Conservation (phyloP, 2,888 invertebrate species). For the Melieria picta region DNA sequence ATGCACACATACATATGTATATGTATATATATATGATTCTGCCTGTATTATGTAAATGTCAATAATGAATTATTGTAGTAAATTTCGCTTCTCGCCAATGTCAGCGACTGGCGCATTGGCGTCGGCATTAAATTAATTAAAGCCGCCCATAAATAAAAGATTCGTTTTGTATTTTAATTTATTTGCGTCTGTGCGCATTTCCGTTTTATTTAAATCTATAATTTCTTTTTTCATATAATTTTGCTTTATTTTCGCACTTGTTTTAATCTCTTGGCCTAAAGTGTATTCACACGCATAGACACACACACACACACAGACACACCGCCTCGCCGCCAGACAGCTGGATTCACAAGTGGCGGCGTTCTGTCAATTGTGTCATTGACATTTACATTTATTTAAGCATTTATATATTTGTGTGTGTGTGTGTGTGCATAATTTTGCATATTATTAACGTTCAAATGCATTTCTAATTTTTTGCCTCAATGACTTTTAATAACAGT, state of each 20-base stretch:
- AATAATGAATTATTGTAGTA: slow-evolving; percentile 26
- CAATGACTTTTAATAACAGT: slow-evolving; percentile 31
- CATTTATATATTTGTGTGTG: not conserved
- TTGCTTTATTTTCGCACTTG: slow-evolving; percentile 14
- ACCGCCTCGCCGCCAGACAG: too few species aligned
- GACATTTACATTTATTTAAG: slow-evolving; percentile 28
- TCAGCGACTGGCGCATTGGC: slow-evolving; percentile 16
- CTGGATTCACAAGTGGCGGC: not conserved
- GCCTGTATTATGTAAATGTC: slow-evolving; percentile 11
- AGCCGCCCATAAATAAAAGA: slow-evolving; percentile 30
- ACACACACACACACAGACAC: not conserved
- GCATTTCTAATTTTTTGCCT: slow-evolving; percentile 39
- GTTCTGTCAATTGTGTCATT: slow-evolving; percentile 21
- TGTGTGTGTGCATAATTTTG: not conserved
- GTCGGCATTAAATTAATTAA: slow-evolving; percentile 32
- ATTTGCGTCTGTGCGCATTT: slow-evolving; percentile 20
- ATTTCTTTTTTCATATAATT: not conserved
- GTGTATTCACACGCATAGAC: slow-evolving; percentile 1
- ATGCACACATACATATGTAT: not conserved
- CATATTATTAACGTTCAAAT: slow-evolving; percentile 37
- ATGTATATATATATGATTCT: not conserved
- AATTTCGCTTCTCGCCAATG: not conserved
- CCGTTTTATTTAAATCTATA: not conserved
- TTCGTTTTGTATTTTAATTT: slow-evolving; percentile 28
- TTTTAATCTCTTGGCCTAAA: slow-evolving; percentile 23